A percentile compares a stretch with the other conserved stretches of the same genome.
Conservation (phyloP, 2,888 invertebrate species). For the Mystacides longicornis region DNA sequence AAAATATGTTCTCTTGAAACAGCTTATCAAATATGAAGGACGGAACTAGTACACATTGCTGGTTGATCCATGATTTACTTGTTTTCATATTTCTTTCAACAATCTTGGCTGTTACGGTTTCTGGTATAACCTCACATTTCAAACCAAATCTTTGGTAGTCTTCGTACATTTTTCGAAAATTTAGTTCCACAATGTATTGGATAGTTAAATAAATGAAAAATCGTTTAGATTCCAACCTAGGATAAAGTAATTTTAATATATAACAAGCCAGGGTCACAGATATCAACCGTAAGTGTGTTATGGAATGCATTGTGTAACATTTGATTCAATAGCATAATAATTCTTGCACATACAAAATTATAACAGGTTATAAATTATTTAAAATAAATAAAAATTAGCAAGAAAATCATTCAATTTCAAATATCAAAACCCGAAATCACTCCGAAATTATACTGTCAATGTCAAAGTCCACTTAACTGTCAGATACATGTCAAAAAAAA, state of each 20-base stretch:
- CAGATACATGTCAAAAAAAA: too few relatives aligned
- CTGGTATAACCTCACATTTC: slow-evolving; percentile 18
- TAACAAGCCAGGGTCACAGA: slow-evolving; percentile 9
- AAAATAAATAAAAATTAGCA: too few relatives aligned
- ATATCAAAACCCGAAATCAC: too few relatives aligned
- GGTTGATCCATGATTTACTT: neutral
- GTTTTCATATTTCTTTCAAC: slow-evolving; percentile 3
- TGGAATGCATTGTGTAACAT: neutral
- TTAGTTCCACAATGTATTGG: slow-evolving; percentile 12
- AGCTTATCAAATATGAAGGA: slow-evolving; percentile 34
- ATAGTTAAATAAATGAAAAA: slow-evolving; percentile 19
- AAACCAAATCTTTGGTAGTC: slow-evolving; percentile 12
- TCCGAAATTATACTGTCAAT: too few relatives aligned
- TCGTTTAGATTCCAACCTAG: slow-evolving; percentile 15
- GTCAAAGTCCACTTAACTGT: too few relatives aligned
- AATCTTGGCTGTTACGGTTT: slow-evolving; percentile 12
- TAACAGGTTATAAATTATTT: too few relatives aligned
- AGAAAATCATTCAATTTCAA: too few relatives aligned
- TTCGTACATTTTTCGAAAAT: slow-evolving; percentile 12
- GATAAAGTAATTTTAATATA: slow-evolving; percentile 15
- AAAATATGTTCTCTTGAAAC: slow-evolving; percentile 43
- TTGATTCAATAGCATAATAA: neutral
- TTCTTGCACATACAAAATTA: too few relatives aligned
- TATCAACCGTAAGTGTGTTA: neutral
- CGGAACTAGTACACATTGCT: slow-evolving; percentile 21